Conservation (phyloP, 2,888 invertebrate species). For the Urechis unicinctus region DNA sequence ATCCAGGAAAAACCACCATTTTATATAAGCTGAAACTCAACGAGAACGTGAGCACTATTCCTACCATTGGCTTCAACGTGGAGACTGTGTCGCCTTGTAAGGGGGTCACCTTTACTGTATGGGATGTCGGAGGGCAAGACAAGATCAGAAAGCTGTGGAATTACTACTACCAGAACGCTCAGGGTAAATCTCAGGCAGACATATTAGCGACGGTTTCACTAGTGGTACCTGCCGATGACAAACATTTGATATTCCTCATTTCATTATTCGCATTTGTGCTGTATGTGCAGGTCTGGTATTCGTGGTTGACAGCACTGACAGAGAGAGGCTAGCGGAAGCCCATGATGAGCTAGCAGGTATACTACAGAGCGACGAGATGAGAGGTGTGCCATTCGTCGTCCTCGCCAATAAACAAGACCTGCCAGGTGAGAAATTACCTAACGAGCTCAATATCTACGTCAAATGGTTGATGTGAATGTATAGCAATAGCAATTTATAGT, state of each 20-base stretch:
- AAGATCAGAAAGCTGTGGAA: slow-evolving; percentile 43
- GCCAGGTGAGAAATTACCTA: slow-evolving; percentile 20
- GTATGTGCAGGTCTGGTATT: slow-evolving; percentile 13
- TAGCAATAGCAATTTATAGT: too few relatives aligned
- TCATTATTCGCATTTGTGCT: background rate
- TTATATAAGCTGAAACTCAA: slow-evolving; percentile 47
- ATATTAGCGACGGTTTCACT: too few relatives aligned
- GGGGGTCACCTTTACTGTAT: slow-evolving; percentile 45
- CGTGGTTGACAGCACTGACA: slow-evolving; percentile 46
- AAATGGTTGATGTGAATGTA: too few relatives aligned
- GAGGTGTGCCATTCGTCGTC: slow-evolving; percentile 43
- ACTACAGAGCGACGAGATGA: slow-evolving; percentile 35
- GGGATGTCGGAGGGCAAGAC: slow-evolving; percentile 50
- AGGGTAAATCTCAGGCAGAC: too few relatives aligned
- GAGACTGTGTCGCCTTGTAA: slow-evolving; percentile 42
- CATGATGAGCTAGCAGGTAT: slow-evolving; percentile 39
- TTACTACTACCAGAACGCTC: slow-evolving; percentile 41
- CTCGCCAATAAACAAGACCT: slow-evolving; percentile 50
- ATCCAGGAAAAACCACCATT: slow-evolving; percentile 47
- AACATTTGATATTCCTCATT: background rate
- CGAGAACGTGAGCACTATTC: slow-evolving; percentile 41
- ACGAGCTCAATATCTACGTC: too few relatives aligned
- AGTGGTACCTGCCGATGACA: too few relatives aligned
- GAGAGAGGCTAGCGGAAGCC: slow-evolving; percentile 35
- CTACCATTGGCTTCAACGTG: slow-evolving; percentile 49